Evolutionary conservation across 2,113 vertebrate genomes (phyloP).

Genomic region (Erythrocercus mccallii): DNA sequence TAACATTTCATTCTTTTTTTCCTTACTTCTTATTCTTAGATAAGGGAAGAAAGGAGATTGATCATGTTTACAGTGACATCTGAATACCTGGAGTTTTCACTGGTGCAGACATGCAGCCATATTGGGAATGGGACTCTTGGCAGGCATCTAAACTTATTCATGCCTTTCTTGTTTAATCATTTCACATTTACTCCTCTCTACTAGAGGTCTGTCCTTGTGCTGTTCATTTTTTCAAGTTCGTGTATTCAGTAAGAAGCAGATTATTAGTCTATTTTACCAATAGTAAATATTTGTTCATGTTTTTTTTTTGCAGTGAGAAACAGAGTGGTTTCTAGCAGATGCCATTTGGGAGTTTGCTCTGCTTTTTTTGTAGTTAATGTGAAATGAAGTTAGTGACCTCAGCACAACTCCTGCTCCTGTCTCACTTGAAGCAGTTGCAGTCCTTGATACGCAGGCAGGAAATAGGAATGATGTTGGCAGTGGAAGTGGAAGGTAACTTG

Average conservation of each 20-base stretch:
- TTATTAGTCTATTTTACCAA: not conserved
- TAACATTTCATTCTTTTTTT: not conserved
- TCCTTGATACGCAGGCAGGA: not conserved
- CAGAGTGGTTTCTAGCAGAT: not conserved
- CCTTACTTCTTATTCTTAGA: not conserved
- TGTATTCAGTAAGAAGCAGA: not conserved
- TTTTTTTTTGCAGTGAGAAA: not conserved
- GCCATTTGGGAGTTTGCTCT: not conserved
- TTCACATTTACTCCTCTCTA: not conserved
- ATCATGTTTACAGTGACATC: not conserved
- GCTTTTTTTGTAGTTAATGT: not conserved
- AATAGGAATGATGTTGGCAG: not conserved
- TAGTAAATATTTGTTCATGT: not conserved
- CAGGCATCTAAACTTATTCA: not conserved
- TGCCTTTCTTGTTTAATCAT: slow-evolving; percentile 4
- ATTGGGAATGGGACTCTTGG: not conserved
- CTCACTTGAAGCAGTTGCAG: not conserved
- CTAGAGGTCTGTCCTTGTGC: not conserved
- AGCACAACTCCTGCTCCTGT: not conserved
- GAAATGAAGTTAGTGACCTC: not conserved
- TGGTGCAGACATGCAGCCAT: not conserved
- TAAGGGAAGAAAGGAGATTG: not conserved
- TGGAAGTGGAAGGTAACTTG: not conserved
- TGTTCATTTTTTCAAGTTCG: not conserved
- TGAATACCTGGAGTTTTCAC: not conserved